These are phyloP conservation scores for Eubasilissa splendida DNA, from an alignment of 2,888 invertebrate genomes.

Conservation along the genomic window DNA sequence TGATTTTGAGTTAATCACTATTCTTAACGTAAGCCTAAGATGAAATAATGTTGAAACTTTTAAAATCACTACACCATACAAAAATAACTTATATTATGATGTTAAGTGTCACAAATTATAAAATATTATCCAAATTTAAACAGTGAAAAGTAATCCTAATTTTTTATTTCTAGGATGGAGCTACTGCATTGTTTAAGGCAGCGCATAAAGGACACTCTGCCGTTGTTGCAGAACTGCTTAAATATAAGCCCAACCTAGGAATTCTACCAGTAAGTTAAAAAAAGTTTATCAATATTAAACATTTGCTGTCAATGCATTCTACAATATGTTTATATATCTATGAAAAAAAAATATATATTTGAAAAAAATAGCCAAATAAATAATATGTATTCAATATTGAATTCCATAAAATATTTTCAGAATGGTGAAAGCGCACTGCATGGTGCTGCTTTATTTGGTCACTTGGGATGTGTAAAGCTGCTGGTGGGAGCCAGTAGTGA, in stretches of 20 bases:
- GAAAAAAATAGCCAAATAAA: not conserved
- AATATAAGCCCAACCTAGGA: constrained; percentile 86
- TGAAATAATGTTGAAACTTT: no score
- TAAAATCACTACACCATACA: no score
- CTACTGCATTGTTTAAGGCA: constrained; percentile 94
- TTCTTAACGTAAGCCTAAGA: no score
- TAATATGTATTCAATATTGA: not conserved
- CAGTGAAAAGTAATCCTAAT: not conserved
- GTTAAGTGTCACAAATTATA: no score
- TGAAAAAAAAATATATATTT: no score
- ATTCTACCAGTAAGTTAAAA: constrained; percentile 80
- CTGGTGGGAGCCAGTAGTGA: constrained; percentile 81
- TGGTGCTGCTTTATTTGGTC: constrained; percentile 92
- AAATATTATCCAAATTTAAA: no score
- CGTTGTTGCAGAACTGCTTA: constrained; percentile 88
- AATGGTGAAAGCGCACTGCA: constrained; percentile 94
- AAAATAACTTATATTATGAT: no score
- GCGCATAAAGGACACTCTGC: constrained; percentile 94
- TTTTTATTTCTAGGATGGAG: constrained; percentile 82
- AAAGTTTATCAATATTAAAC: not conserved
- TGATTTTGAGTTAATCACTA: no score
- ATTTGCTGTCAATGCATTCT: not conserved
- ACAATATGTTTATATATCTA: no score
- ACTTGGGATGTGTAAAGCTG: constrained; percentile 84
- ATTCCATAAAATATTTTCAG: constrained; percentile 68